Base-by-base conservation (phyloP, 53 echinoderm and acorn worm genomes). In the Arbacia lixula region DNA sequence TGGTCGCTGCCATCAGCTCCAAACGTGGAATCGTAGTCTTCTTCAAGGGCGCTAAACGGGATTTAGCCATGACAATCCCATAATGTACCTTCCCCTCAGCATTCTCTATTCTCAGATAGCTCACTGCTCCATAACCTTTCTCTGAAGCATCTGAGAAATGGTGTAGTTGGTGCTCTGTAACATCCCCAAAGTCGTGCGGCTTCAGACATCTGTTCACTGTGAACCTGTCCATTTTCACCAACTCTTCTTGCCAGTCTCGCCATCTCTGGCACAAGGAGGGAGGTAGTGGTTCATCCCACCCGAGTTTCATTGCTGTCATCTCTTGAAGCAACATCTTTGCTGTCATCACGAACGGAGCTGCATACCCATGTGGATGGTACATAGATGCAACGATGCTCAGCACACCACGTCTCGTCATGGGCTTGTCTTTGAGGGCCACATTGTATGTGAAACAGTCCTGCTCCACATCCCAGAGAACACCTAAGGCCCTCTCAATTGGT, bases 91-190 rank as follows among this genome's bases (percentile, higher is more conserved):
- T n/a, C 3, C 71, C 82, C 14, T 81, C 36, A n/a, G 71, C 12
- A 53, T 69, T 81, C 29, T 1, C 34, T n/a, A 40, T 12, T 30
- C 29, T 31, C 22, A 87, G 16, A 46, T 65, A 68, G 1, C 71
- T 27, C 1, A 82, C 71, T 36, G 68, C 63, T 17, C 89, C 86
- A 73, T 86, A 89, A 1, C 53, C 86, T 4, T 52, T 40, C 42
- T 89, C 86, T 28, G 88, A 83, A 6, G 88, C 93, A 78, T 93
- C 93, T n/a, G 74, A 46, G 31, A 90, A 93, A 36, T 89, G 87
- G 37, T 90, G 93, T 26, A 89, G 68, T 35, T 93, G 63, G 37
- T 66, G 57, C 29, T 67, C 68, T 17, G 28, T 65, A 12, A 66
- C 64, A n/a, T 55, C 57, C 37, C 71, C 79, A 36, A 68, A 75